Conservation (phyloP, 2,888 invertebrate species). For the Mayetiola destructor region DNA sequence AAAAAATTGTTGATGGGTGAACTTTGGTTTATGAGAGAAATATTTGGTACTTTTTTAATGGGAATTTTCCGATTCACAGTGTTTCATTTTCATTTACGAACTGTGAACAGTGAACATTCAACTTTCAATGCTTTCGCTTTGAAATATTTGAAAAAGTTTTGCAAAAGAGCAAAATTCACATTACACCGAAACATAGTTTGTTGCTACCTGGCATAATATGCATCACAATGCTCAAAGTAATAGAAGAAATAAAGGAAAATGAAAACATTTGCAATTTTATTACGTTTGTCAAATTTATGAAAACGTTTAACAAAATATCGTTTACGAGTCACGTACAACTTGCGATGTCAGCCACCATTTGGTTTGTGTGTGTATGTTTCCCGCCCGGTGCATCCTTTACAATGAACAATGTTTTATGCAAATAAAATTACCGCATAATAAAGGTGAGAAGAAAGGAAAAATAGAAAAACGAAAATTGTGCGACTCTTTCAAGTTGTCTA, state of each 20-base stretch:
- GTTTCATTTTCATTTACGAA: no score
- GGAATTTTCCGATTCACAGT: not conserved
- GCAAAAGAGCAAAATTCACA: no score
- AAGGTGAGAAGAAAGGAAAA: not conserved
- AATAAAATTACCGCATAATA: constrained; percentile 4
- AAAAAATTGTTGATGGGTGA: not conserved
- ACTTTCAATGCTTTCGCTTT: not conserved
- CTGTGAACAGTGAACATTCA: not conserved
- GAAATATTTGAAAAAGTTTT: not conserved
- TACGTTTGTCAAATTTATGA: constrained; percentile 8
- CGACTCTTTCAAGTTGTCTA: no score
- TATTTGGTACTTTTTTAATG: not conserved
- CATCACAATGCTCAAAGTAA: no score
- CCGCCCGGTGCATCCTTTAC: not conserved
- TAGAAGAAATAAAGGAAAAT: no score
- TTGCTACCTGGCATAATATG: constrained; percentile 3
- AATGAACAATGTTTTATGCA: constrained; percentile 3
- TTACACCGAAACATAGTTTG: no score
- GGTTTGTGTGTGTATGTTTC: no score
- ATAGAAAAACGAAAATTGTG: not conserved
- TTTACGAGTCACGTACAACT: constrained; percentile 5
- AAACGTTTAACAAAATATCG: constrained; percentile 11
- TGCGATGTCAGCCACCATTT: no score
- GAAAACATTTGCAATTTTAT: not conserved
- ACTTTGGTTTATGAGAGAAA: constrained; percentile 4